Evolutionary conservation across 1,140 invertebrate genomes (phyloP), one percentile per base, ranked within the genome.

Genomic region (Atta colombica): DNA sequence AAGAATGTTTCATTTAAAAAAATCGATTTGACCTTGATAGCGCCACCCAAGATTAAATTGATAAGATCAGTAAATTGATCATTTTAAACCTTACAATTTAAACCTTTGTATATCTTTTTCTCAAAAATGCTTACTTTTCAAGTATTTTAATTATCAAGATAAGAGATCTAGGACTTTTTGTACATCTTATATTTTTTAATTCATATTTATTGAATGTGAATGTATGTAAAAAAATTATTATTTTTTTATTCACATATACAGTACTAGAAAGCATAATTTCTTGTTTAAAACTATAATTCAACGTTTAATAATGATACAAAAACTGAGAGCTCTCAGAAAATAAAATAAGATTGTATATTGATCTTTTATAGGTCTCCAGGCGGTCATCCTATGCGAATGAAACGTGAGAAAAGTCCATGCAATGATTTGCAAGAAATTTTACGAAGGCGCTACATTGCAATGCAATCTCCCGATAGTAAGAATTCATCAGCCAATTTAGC

Each of bases 371-470:
- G 95, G 88, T 95, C 95, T n/a, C 94, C 95, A 35, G 93, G 93
- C 65, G 95, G 94, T 78, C 90, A 93, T 75, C 91, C 94, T 35
- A 72, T 95, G 28, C 89, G 92, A 63, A 77, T 91, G 21, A 95
- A 94, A 87, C 93, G 94, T 63, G 95, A 94, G 51, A 95, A 94
- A 28, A 95, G 94, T 91, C 95, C 94, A n/a, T 95, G 95, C 71
- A 95, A 95, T 75, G 95, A 95, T 92, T 90, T 95, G 49, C 95
- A 95, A 87, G 95, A 95, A 87, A 95, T 95, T 77, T 90, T 95
- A 61, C 89, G 94, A 90, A 94, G 91, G 88, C 92, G 95, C 69
- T 95, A 95, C 28, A 80, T 93, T 10, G 94, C 93, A 16, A 94
- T 94, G 93, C 93, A 93, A 66, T 94, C 94, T 35, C 93, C 93